phyloP scores from a whole-genome alignment of 2,113 vertebrate species.

The Trematomus loennbergii region DNA sequence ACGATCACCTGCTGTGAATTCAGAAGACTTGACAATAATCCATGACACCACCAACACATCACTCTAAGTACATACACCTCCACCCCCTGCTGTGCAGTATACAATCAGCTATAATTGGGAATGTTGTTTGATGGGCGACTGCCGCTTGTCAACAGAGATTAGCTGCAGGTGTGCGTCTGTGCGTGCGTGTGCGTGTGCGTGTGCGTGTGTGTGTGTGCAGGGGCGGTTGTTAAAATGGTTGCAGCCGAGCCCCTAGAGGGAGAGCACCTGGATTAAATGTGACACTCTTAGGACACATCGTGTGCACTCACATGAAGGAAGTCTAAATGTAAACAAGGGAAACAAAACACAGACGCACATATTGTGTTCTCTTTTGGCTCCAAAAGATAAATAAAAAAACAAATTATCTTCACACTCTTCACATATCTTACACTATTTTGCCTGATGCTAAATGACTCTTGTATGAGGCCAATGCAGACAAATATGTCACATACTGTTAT shows the following conservation, averaged over 20 bases:
- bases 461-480: neutral
- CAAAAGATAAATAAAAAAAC: neutral
- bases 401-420: neutral
- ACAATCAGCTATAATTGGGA: conserved; percentile 57
- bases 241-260: conserved; percentile 53
- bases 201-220: conserved; percentile 1
- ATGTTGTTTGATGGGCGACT: conserved; percentile 40
- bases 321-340: conserved; percentile 17
- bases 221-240: conserved; percentile 14
- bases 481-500: neutral
- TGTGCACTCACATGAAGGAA: neutral
- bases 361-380: neutral
- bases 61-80: conserved; percentile 36
- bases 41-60: conserved; percentile 41
- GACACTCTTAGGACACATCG: conserved; percentile 27
- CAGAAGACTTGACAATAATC: conserved; percentile 40
- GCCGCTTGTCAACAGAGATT: conserved; percentile 68
- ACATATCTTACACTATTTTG: neutral
- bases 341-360: conserved; percentile 30
- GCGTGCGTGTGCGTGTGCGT: conserved; percentile 14
- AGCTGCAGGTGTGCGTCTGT: conserved; percentile 27
- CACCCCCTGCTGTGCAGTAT: conserved; percentile 25
- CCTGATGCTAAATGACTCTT: neutral
- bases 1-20: conserved; percentile 20
- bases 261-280: conserved; percentile 57